These are phyloP conservation scores for Scaptomyza polygonia DNA, from an alignment of 2,888 invertebrate species.

Conservation along the genomic window DNA sequence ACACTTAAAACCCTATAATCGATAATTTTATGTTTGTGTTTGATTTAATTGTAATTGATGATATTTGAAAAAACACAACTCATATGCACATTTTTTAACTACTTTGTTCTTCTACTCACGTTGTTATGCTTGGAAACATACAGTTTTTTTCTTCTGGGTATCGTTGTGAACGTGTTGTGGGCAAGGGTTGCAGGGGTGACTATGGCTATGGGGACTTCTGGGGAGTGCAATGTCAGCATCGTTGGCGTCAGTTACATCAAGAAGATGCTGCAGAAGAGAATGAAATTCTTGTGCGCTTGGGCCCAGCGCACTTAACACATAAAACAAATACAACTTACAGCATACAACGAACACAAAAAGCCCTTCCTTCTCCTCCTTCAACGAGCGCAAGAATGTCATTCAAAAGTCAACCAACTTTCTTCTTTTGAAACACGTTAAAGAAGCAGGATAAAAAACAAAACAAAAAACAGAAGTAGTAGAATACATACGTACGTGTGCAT, in stretches of 20 bases:
- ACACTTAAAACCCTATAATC: no score
- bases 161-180: not conserved
- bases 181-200: not conserved
- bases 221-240: constrained; percentile 57
- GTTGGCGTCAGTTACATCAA: constrained; percentile 55
- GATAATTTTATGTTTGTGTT: no score
- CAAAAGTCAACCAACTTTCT: constrained; percentile 84
- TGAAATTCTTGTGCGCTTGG: constrained; percentile 58
- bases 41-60: no score
- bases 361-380: not conserved
- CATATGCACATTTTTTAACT: no score
- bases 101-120: no score
- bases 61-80: no score
- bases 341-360: constrained; percentile 15
- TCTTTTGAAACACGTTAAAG: constrained; percentile 79
- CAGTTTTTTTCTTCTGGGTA: no score
- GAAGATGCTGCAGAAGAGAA: constrained; percentile 3
- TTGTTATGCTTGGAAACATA: no score
- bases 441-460: constrained; percentile 54
- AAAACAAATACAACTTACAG: constrained; percentile 65
- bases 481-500: constrained; percentile 17
- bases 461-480: constrained; percentile 23
- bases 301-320: constrained; percentile 82
- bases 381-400: constrained; percentile 80
- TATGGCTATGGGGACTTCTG: not conserved